Conservation (phyloP, 2,888 invertebrate genomes). For the Aplocera efformata region DNA sequence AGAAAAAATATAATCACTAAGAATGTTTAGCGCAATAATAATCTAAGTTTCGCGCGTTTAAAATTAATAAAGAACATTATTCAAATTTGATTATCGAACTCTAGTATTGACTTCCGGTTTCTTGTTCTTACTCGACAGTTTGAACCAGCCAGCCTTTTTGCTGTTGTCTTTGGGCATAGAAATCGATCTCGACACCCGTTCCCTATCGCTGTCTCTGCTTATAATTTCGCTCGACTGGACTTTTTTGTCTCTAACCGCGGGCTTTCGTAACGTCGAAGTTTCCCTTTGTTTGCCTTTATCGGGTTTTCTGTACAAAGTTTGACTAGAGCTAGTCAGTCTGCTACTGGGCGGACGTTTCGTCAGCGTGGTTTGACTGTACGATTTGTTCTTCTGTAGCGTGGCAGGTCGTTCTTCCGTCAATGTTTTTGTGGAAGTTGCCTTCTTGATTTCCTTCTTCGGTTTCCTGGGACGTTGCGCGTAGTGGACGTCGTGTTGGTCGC, state of each 20-base stretch:
- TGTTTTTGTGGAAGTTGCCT: constrained; percentile 69
- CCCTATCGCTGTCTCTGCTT: constrained; percentile 73
- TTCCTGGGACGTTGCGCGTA: constrained; percentile 84
- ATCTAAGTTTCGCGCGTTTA: no score
- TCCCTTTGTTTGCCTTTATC: constrained; percentile 58
- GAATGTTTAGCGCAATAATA: no score
- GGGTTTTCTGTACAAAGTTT: constrained; percentile 66
- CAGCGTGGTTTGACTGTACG: constrained; percentile 68
- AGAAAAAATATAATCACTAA: no score
- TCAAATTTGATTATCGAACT: constrained; percentile 48
- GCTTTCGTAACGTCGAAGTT: constrained; percentile 64
- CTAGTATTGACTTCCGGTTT: constrained; percentile 65
- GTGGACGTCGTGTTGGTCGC: constrained; percentile 88
- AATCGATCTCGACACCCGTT: constrained; percentile 81
- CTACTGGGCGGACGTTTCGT: constrained; percentile 55
- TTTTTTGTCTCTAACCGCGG: constrained; percentile 63
- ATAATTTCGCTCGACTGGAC: constrained; percentile 84
- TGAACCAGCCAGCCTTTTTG: constrained; percentile 88
- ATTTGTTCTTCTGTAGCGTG: constrained; percentile 71
- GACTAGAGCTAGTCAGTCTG: constrained; percentile 61
- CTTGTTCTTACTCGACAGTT: constrained; percentile 76
- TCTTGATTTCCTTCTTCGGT: constrained; percentile 60
- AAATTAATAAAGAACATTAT: neutral
- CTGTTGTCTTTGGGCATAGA: constrained; percentile 87
- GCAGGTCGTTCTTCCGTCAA: constrained; percentile 49